phyloP scores from a whole-genome alignment of 2,113 vertebrate species.

The Bubo bubo region DNA sequence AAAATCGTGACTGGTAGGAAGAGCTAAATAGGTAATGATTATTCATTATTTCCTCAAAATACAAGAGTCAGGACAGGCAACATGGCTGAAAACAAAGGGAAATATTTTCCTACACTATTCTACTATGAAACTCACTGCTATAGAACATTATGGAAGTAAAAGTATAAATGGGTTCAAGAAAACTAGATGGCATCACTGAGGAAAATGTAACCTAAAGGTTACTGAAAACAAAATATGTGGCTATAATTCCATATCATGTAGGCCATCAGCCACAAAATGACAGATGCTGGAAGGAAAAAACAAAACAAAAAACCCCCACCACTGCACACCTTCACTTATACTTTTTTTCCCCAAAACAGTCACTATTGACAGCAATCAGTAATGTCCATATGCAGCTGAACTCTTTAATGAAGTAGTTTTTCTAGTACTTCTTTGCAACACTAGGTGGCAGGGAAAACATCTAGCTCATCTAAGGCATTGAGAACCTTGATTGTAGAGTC shows the following conservation, averaged over 20 bases:
- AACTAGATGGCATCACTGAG: not conserved
- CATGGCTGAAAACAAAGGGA: not conserved
- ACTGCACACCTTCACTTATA: not conserved
- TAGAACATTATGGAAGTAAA: not conserved
- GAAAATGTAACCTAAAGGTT: not conserved
- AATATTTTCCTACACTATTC: not conserved
- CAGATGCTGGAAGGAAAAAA: not conserved
- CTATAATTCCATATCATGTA: not conserved
- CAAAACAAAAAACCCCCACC: not conserved
- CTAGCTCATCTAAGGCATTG: not conserved
- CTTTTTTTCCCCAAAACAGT: rapidly evolving
- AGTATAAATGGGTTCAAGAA: not conserved
- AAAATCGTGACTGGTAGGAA: not conserved
- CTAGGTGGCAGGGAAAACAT: slow-evolving; percentile 1
- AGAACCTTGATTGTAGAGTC: not conserved
- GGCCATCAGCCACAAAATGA: not conserved
- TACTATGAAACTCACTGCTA: not conserved
- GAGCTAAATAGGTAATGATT: not conserved
- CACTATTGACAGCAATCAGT: not conserved
- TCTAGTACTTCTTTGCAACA: not conserved
- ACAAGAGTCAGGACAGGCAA: not conserved
- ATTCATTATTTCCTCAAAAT: not conserved
- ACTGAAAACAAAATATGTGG: not conserved
- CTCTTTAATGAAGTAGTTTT: not conserved
- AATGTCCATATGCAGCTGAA: not conserved